phyloP scores from a whole-genome alignment of 2,888 invertebrate species.

The Heteromurus nitidus region DNA sequence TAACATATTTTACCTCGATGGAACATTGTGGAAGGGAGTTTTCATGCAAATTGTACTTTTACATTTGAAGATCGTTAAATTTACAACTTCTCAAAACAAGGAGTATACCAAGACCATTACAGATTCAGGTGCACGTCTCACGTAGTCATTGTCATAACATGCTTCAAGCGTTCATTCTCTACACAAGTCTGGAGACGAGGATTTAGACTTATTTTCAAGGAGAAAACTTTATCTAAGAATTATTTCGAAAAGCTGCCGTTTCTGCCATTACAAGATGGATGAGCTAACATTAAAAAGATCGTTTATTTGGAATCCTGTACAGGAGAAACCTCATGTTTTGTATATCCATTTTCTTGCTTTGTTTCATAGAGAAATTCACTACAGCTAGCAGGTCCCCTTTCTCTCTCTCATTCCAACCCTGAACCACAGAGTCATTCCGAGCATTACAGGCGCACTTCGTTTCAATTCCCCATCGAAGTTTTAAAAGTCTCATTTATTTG shows the following conservation, averaged over 20 bases:
- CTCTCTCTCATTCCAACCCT: neutral
- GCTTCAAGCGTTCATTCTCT: too few relatives aligned
- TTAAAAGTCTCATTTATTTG: slow-evolving; percentile 19
- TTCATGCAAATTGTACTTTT: too few relatives aligned
- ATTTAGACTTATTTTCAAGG: neutral
- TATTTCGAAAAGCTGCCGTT: slow-evolving; percentile 37
- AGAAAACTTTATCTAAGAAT: slow-evolving; percentile 35
- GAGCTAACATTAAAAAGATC: slow-evolving; percentile 43
- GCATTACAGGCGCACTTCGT: neutral
- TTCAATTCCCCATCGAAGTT: slow-evolving; percentile 19
- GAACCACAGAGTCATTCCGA: neutral
- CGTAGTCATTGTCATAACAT: too few relatives aligned
- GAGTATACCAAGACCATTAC: too few relatives aligned
- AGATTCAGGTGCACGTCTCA: too few relatives aligned
- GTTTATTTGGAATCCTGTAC: slow-evolving; percentile 36
- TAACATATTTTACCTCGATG: too few relatives aligned
- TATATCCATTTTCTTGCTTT: neutral
- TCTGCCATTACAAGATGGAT: slow-evolving; percentile 46
- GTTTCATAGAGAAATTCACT: neutral
- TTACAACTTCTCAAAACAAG: too few relatives aligned
- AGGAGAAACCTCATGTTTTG: slow-evolving; percentile 14
- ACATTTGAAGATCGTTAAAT: too few relatives aligned
- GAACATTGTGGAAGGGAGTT: too few relatives aligned
- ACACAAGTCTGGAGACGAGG: too few relatives aligned
- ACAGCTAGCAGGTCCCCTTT: neutral